Conservation (phyloP, 2,113 vertebrate genomes). For the Junco hyemalis region DNA sequence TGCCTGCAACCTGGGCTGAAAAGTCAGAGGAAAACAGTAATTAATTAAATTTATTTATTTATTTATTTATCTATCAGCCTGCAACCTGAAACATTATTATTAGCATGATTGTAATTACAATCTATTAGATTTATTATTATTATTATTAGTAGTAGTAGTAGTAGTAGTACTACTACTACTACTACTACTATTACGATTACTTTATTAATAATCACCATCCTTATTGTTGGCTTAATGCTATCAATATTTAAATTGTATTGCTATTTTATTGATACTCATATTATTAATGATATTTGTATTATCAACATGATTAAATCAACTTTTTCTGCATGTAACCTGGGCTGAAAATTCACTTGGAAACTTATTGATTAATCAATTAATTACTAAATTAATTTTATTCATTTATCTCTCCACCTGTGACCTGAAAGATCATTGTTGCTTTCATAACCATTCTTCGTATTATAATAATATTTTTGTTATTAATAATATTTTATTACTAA, state of each 20-base stretch:
- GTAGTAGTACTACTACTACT: too few species aligned
- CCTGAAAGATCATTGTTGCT: too few species aligned
- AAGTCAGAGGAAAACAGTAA: too few species aligned
- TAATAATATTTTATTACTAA: not conserved
- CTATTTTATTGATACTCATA: not conserved
- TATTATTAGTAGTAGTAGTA: too few species aligned
- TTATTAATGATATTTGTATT: not conserved
- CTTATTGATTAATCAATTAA: not conserved
- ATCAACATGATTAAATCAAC: not conserved
- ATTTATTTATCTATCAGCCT: too few species aligned
- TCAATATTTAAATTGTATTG: not conserved
- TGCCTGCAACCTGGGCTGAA: not conserved
- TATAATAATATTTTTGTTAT: too few species aligned
- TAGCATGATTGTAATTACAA: rapidly evolving
- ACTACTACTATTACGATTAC: not conserved
- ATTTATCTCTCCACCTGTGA: not conserved
- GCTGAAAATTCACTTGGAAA: not conserved
- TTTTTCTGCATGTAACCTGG: not conserved
- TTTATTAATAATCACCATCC: not conserved
- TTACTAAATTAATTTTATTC: not conserved
- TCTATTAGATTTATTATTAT: not conserved
- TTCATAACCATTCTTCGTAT: rapidly evolving
- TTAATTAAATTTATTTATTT: not conserved
- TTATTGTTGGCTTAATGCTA: not conserved
- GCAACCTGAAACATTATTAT: not conserved